phyloP scores from a whole-genome alignment of 2,113 vertebrate genomes.

The Callocephalon fimbriatum region DNA sequence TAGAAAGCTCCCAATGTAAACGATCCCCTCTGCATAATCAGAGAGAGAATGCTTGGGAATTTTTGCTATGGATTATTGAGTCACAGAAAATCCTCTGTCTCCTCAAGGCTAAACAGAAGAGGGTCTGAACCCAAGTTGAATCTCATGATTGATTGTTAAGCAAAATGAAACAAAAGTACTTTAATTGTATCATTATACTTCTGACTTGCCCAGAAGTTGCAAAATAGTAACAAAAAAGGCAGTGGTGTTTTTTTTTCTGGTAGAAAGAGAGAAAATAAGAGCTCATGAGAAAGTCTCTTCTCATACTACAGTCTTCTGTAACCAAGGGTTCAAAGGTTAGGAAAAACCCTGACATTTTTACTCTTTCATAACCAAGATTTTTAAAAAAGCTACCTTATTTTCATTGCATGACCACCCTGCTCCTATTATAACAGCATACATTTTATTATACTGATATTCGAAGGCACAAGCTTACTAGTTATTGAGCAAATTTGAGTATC shows the following conservation, averaged over 20 bases:
- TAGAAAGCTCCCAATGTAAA: not conserved
- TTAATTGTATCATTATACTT: not conserved
- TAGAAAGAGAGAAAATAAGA: not conserved
- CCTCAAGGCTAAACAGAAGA: not conserved
- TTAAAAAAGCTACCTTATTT: not conserved
- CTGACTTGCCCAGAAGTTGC: not conserved
- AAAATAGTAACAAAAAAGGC: not conserved
- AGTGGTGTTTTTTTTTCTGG: not conserved
- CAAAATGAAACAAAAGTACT: not conserved
- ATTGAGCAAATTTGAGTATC: not conserved
- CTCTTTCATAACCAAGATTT: not conserved
- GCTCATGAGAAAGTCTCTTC: not conserved
- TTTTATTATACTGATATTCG: not conserved
- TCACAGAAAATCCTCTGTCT: not conserved
- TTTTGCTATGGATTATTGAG: not conserved
- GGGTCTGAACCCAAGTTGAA: not conserved
- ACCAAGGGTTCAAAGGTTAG: not conserved
- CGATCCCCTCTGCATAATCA: fast-evolving
- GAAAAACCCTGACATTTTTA: not conserved
- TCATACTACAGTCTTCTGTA: not conserved
- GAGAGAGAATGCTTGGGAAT: not conserved
- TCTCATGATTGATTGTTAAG: not conserved
- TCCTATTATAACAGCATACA: not conserved
- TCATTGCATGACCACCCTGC: not conserved
- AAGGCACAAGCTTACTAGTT: not conserved